Evolutionary conservation across 2,888 invertebrate genomes (phyloP), one percentile per base, ranked within the genome.

Genomic region (Resseliella maxima): DNA sequence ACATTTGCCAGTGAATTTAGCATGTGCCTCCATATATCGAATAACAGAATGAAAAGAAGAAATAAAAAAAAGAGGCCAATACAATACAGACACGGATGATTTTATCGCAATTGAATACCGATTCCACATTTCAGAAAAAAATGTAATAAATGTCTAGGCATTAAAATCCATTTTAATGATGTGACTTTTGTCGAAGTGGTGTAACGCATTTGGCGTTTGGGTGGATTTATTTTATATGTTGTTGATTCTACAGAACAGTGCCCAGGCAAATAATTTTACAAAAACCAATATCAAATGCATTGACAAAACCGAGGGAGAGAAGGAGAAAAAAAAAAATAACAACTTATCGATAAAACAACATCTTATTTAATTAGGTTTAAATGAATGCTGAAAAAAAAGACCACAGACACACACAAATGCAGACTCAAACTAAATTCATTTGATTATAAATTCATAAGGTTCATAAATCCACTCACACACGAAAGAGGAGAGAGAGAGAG

Each of bases 161-260:
- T 72, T 72, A 72, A 31, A 72, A 72, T 35, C 72, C 35, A 8
- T 31, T 31, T 72, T 35, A 72, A 72, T 72, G 72, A 72, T 31
- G n/a, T n/a, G 72, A 72, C 31, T 72, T 72, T 72, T n/a, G n/a
- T 72, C 72, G 35, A 72, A 31, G 72, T 72, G 72, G 59, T n/a
- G 46, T 72, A 72, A 72, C 72, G 72, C 72, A 72, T 72, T 50
- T 27, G 31, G 31, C 18, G 31, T 18, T 72, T 72, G 72, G 72
- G 72, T 72, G 72, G 72, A 72, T 72, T 72, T 72, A 72, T 72
- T 3, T 72, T 72, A 72, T 31, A 35, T 50, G 46, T 50, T 50
- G 8, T 41, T n/a, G n/a, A n/a, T n/a, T n/a, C n/a, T n/a, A n/a
- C n/a, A n/a, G n/a, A n/a, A n/a, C n/a, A n/a, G n/a, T n/a, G n/a